Percentiles rank a stretch among this genome's conserved stretches.
Evolutionary conservation across 2,888 invertebrate genomes (phyloP).

Genomic region (Acronicta psi): DNA sequence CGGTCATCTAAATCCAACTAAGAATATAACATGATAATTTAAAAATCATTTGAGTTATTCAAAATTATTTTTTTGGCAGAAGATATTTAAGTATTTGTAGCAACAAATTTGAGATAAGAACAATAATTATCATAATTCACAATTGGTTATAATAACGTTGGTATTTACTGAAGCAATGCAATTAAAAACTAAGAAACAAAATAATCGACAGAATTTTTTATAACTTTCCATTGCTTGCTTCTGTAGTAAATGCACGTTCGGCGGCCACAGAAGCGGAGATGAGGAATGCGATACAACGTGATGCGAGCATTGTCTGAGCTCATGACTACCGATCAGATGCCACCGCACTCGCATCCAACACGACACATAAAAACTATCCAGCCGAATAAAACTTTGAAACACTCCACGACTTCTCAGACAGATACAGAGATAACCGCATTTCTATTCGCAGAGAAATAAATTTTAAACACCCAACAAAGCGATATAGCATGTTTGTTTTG

Average conservation of each 20-base stretch:
- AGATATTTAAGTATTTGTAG: too few relatives aligned
- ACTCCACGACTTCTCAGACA: conserved; percentile 46
- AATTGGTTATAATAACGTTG: not conserved
- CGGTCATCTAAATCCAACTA: not conserved
- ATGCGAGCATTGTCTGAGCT: conserved; percentile 71
- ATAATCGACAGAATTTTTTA: conserved; percentile 27
- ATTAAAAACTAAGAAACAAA: conserved; percentile 19
- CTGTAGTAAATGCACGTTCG: conserved; percentile 57
- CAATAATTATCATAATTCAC: not conserved
- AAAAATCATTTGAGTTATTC: too few relatives aligned
- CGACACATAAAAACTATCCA: conserved; percentile 59
- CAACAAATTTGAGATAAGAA: too few relatives aligned
- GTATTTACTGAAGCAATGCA: conserved; percentile 14
- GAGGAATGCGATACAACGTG: conserved; percentile 72
- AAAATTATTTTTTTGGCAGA: too few relatives aligned
- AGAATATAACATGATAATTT: too few relatives aligned
- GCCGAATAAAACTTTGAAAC: conserved; percentile 54
- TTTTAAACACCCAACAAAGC: conserved; percentile 40
- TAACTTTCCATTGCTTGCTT: conserved; percentile 42
- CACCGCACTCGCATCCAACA: conserved; percentile 57
- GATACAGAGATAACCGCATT: conserved; percentile 55
- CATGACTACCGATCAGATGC: conserved; percentile 67
- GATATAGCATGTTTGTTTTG: conserved; percentile 43
- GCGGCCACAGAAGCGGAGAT: conserved; percentile 69
- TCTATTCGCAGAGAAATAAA: conserved; percentile 48